Evolutionary conservation across 2,888 invertebrate species (phyloP).

Genomic region (Bombylius discolor): DNA sequence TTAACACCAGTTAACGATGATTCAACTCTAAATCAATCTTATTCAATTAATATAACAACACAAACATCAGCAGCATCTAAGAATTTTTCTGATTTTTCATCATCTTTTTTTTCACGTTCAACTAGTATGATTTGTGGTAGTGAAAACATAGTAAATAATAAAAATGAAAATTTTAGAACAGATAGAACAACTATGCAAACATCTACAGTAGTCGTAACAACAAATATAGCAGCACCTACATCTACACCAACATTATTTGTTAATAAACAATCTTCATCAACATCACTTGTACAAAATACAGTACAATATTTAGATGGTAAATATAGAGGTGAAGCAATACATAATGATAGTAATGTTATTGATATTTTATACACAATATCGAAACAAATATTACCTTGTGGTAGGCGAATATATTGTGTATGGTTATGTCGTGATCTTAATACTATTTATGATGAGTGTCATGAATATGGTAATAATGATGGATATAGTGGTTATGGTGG

Average conservation of each 20-base stretch:
- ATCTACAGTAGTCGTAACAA: neutral
- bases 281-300: conserved; percentile 9
- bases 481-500: conserved; percentile 13
- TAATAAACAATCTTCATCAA: conserved; percentile 4
- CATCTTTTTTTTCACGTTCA: conserved; percentile 1
- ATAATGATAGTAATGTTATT: conserved; percentile 21
- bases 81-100: neutral
- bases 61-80: neutral
- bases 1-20: conserved; percentile 18
- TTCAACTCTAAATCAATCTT: neutral
- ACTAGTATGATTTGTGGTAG: conserved; percentile 10
- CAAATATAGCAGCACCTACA: neutral
- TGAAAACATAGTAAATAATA: neutral
- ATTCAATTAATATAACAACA: neutral
- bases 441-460: conserved; percentile 16
- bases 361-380: conserved; percentile 40
- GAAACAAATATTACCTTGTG: conserved; percentile 39
- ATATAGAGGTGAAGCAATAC: conserved; percentile 23
- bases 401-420: conserved; percentile 45
- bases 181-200: neutral
- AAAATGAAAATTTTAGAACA: neutral
- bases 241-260: conserved; percentile 15
- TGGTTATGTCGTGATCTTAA: conserved; percentile 45
- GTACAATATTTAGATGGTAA: conserved; percentile 18
- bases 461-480: conserved; percentile 11